Base-by-base conservation (phyloP, 2,797 vertebrate species). In the Pseudomugil tenellus region DNA sequence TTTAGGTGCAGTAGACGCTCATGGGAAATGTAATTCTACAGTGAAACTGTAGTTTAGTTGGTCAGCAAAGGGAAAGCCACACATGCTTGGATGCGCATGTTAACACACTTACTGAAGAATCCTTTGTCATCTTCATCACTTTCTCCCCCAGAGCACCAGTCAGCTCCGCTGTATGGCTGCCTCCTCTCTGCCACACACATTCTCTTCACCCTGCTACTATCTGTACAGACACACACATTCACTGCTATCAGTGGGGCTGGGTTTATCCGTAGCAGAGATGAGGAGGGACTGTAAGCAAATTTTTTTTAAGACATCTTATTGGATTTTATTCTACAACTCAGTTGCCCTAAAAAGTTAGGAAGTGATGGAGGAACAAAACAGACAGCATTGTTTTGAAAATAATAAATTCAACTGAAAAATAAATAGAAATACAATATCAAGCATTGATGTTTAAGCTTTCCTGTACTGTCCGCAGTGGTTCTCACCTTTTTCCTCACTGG, bases 401-500 rank as follows among this genome's bases (percentile, higher is more conserved):
- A 2, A 29, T 23, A 46, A 8, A 12, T 56, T 17, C n/a, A 14
- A 29, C 9, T 53, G 23, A 53, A 29, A 8, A 53, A 28, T 29
- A 5, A 53, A 53, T 16, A 29, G 29, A 53, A 9, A 28, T 12
- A 29, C n/a, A n/a, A n/a, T 23, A 34, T 56, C 21, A 32, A 56
- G n/a, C 4, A 17, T 31, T 46, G 26, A 56, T n/a, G 28, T 31
- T n/a, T n/a, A 1, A 23, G 21, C 16, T 67, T 35, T 13, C 16
- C 26, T 28, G 3, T 61, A 12, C 1, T 17, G 10, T 25, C 32
- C 32, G 3, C 8, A 0, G 3, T 29, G 17, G 28, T 54, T 28
- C 43, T 74, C 91, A 99, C 97, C 97, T 94, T 97, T 98, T 75
- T 97, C 93, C 84, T 98, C 97, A 66, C 95, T 96, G 49, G 93